These are phyloP conservation scores for Lophotriccus pileatus DNA, from an alignment of 2,797 vertebrate species.

Conservation along the genomic window DNA sequence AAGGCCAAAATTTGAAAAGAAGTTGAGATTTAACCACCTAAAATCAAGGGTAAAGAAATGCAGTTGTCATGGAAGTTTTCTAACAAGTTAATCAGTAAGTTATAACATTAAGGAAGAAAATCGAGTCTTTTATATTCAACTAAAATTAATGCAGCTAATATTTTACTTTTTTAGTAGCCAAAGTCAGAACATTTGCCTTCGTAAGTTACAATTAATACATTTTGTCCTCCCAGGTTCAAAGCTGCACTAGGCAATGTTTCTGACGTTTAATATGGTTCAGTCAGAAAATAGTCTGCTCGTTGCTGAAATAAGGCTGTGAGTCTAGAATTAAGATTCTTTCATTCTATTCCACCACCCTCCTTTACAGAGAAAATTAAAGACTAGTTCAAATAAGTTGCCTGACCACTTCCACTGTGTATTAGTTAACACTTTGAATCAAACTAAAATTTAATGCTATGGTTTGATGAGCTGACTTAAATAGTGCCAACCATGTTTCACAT, in stretches of 20 bases:
- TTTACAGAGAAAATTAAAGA: not conserved
- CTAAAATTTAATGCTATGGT: not conserved
- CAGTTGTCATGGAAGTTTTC: not conserved
- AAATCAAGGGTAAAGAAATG: not conserved
- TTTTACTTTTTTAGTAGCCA: not conserved
- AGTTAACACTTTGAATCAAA: not conserved
- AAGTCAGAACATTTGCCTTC: not conserved
- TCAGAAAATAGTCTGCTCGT: not conserved
- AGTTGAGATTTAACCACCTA: slow-evolving; percentile 9
- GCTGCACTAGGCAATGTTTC: not conserved
- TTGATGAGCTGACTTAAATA: not conserved
- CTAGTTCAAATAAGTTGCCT: not conserved
- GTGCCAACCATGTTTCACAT: not conserved
- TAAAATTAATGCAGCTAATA: not conserved
- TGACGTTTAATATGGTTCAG: not conserved
- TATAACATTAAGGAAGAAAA: not conserved
- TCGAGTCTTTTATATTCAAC: not conserved
- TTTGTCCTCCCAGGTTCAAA: not conserved
- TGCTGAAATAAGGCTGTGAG: not conserved
- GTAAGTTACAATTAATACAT: not conserved
- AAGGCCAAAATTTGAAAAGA: not conserved
- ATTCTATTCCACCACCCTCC: not conserved
- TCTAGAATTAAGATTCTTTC: not conserved
- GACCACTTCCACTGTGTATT: not conserved
- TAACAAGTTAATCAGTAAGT: not conserved